Percentiles rank a stretch among this genome's conserved stretches.
Evolutionary conservation across 2,888 invertebrate species (phyloP).

Genomic region (Heliconius aoede): DNA sequence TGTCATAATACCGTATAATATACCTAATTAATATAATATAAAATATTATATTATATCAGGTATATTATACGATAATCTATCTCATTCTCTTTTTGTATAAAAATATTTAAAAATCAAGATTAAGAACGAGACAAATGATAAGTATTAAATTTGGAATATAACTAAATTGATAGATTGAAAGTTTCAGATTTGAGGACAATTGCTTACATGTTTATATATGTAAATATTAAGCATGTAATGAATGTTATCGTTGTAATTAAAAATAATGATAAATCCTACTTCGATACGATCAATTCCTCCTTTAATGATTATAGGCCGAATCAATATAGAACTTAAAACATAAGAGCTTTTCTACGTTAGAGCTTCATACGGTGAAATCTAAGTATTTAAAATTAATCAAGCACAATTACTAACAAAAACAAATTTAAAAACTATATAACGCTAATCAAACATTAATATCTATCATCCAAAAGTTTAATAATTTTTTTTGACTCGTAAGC

Average conservation of each 20-base stretch:
- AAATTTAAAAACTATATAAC: neutral
- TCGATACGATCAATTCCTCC: neutral
- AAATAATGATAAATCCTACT: neutral
- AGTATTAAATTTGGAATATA: neutral
- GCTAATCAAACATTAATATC: neutral
- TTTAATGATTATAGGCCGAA: neutral
- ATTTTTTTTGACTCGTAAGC: neutral
- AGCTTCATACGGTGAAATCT: neutral
- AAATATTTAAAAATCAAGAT: too few species aligned
- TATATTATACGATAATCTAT: too few species aligned
- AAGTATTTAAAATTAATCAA: too few species aligned
- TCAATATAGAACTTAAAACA: neutral
- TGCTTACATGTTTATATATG: too few species aligned
- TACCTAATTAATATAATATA: too few species aligned
- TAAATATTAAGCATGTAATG: neutral
- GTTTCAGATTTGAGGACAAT: neutral
- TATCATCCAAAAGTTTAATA: neutral
- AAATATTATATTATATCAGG: too few species aligned
- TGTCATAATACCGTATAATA: neutral
- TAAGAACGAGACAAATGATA: too few species aligned
- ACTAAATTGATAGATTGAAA: neutral
- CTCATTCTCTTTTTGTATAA: too few species aligned
- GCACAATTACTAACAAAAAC: too few species aligned
- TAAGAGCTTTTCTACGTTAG: neutral
- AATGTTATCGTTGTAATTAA: neutral